phyloP scores from a whole-genome alignment of 2,113 vertebrate species.

The Tricholaema leucomelas region DNA sequence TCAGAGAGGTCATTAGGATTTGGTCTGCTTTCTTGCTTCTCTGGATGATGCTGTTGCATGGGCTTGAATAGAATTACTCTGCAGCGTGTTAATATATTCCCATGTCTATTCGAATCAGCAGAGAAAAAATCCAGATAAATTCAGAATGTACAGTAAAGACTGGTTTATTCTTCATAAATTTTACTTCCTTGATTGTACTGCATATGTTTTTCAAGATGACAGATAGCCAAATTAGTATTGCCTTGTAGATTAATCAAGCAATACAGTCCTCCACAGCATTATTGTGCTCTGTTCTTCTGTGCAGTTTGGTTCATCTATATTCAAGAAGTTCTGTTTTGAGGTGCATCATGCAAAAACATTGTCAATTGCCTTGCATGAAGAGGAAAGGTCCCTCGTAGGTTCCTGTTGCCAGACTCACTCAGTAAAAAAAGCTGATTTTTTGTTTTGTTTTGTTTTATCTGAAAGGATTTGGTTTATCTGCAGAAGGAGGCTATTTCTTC shows the following conservation, averaged over 20 bases:
- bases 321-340: constrained; percentile 3
- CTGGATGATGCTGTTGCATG: background rate
- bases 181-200: background rate
- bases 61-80: background rate
- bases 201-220: background rate
- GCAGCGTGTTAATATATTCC: background rate
- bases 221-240: background rate
- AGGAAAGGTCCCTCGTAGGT: background rate
- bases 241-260: background rate
- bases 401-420: background rate
- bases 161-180: background rate
- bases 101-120: background rate
- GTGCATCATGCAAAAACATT: background rate
- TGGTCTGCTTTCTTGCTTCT: background rate
- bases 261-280: background rate
- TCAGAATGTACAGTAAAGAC: background rate
- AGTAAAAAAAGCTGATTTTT: background rate
- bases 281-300: background rate
- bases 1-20: background rate
- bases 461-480: background rate
- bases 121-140: background rate
- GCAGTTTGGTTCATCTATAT: background rate
- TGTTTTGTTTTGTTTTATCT: too few species aligned
- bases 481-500: background rate
- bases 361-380: background rate